phyloP scores from a whole-genome alignment of 2,888 invertebrate species.

The Himalopsyche anomala region DNA sequence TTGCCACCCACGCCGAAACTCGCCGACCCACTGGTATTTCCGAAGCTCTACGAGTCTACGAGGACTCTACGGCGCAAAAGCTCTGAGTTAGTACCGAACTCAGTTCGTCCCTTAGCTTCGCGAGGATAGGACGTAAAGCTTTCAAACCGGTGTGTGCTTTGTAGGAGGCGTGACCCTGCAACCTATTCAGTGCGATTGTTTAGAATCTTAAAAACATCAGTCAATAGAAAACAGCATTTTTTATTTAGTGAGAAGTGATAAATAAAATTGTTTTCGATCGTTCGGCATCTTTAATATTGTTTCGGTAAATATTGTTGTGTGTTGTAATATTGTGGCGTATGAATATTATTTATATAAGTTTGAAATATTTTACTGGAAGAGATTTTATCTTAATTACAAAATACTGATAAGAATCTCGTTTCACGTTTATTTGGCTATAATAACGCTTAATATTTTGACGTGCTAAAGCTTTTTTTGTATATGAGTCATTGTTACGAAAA shows the following conservation, averaged over 20 bases:
- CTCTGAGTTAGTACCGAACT: constrained; percentile 19
- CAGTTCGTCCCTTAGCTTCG: constrained; percentile 44
- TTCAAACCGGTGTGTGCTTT: not conserved
- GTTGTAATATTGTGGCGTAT: not conserved
- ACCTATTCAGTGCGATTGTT: constrained; percentile 42
- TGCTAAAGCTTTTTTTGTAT: not conserved
- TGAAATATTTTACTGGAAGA: not conserved
- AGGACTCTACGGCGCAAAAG: constrained; percentile 27
- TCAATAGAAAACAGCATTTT: not conserved
- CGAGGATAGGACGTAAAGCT: constrained; percentile 37
- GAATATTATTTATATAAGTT: constrained; percentile 13
- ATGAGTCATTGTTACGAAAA: not conserved
- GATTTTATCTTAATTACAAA: constrained; percentile 35
- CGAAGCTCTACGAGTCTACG: constrained; percentile 28
- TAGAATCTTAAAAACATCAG: constrained; percentile 21
- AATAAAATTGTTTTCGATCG: not conserved
- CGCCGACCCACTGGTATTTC: constrained; percentile 15
- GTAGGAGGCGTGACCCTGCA: constrained; percentile 38
- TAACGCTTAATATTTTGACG: not conserved
- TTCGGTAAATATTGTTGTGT: constrained; percentile 12
- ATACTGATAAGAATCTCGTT: not conserved
- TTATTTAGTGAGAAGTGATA: constrained; percentile 1
- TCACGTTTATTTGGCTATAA: not conserved
- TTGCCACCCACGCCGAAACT: constrained; percentile 22
- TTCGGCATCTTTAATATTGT: not conserved